These are phyloP conservation scores for Myripristis murdjan DNA, from an alignment of 2,797 vertebrate species.

Conservation along the genomic window DNA sequence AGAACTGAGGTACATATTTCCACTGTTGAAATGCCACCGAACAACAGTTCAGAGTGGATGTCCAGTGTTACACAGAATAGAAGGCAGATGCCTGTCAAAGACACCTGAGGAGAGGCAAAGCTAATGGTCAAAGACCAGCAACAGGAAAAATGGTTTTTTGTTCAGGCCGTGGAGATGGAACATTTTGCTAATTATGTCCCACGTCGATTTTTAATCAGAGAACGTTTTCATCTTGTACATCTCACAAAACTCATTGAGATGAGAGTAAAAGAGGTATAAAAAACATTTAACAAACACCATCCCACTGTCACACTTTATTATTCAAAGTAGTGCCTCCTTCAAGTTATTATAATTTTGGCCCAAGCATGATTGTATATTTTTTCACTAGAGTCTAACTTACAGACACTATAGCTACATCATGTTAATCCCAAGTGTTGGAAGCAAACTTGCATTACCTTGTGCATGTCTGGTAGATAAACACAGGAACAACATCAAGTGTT, in stretches of 20 bases:
- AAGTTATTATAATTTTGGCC: too few relatives aligned
- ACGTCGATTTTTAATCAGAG: not conserved
- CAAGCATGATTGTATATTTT: too few relatives aligned
- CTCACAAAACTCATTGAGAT: too few relatives aligned
- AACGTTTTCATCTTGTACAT: too few relatives aligned
- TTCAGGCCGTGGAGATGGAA: not conserved
- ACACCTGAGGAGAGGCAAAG: slow-evolving; percentile 1
- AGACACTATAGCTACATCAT: not conserved
- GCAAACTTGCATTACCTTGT: slow-evolving; percentile 23
- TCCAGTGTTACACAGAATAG: slow-evolving; percentile 39
- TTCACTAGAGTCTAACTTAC: not conserved
- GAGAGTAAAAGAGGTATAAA: too few relatives aligned
- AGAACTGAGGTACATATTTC: slow-evolving; percentile 75
- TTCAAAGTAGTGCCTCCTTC: too few relatives aligned
- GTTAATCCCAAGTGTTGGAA: slow-evolving; percentile 4
- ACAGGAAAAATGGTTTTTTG: slow-evolving; percentile 9
- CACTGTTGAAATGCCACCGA: slow-evolving; percentile 70
- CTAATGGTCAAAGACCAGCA: slow-evolving; percentile 13
- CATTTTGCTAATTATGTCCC: slow-evolving; percentile 4
- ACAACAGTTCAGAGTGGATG: slow-evolving; percentile 62
- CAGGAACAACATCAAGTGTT: not conserved
- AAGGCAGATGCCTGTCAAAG: slow-evolving; percentile 61
- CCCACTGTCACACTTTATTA: too few relatives aligned
- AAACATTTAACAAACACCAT: too few relatives aligned
- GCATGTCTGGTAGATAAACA: slow-evolving; percentile 25